These are phyloP conservation scores for Ceratina calcarata DNA, from an alignment of 1,140 invertebrate genomes.

Conservation along the genomic window DNA sequence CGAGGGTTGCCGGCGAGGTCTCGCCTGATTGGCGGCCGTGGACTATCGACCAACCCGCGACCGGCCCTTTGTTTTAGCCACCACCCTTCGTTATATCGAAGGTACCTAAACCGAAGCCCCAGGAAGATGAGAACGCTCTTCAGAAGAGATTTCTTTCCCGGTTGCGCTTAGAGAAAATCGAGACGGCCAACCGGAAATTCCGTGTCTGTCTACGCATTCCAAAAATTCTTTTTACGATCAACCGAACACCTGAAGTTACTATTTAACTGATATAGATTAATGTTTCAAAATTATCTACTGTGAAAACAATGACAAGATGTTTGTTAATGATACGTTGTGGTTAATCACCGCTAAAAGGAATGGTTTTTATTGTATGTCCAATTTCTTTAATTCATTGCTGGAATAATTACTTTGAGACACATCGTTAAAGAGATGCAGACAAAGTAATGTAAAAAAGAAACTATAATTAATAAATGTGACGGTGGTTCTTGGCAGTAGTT, in stretches of 20 bases:
- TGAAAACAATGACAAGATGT: too few species aligned
- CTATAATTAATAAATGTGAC: too few species aligned
- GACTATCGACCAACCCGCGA: conserved; percentile 79
- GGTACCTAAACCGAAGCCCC: conserved; percentile 57
- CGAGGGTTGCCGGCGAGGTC: conserved; percentile 71
- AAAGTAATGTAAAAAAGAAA: too few species aligned
- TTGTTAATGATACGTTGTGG: too few species aligned
- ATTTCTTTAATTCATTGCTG: too few species aligned
- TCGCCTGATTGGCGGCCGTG: conserved; percentile 77
- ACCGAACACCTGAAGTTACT: neutral
- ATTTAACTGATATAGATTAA: neutral
- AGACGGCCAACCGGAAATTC: neutral
- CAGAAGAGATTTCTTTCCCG: conserved; percentile 50
- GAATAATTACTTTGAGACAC: too few species aligned
- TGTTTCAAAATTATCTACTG: too few species aligned
- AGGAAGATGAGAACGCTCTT: conserved; percentile 55
- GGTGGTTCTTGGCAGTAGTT: too few species aligned
- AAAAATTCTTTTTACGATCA: neutral
- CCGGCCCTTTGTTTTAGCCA: conserved; percentile 79
- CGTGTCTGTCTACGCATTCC: neutral
- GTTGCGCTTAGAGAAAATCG: conserved; percentile 43
- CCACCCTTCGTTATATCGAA: conserved; percentile 70
- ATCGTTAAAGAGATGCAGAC: too few species aligned
- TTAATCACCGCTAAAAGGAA: too few species aligned
- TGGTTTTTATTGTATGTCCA: too few species aligned